Evolutionary conservation across 1,140 invertebrate species (phyloP).

Genomic region (Danaus melanippus): DNA sequence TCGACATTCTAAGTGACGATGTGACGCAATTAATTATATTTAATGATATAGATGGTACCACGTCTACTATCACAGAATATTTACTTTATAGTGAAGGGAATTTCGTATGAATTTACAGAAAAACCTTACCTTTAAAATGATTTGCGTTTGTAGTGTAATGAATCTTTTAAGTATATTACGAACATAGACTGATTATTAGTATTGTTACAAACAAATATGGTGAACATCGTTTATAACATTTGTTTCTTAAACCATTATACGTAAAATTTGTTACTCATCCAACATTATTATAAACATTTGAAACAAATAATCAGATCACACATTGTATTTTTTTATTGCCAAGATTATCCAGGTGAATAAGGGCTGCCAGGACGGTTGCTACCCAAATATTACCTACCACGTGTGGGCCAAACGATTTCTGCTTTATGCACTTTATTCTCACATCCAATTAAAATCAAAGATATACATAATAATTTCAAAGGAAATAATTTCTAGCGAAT

Average conservation of each 20-base stretch:
- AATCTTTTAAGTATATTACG: constrained; percentile 8
- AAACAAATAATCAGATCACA: constrained; percentile 25
- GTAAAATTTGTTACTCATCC: constrained; percentile 25
- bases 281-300: constrained; percentile 31
- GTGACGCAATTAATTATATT: constrained; percentile 36
- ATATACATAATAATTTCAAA: background rate
- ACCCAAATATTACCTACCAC: no score
- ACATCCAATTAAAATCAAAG: no score
- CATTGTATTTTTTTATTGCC: constrained; percentile 24
- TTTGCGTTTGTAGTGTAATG: constrained; percentile 22
- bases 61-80: constrained; percentile 71
- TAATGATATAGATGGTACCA: constrained; percentile 66
- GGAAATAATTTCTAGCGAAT: constrained; percentile 45
- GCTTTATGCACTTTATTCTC: no score
- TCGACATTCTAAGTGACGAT: constrained; percentile 36
- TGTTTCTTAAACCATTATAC: constrained; percentile 13
- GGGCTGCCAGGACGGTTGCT: constrained; percentile 31
- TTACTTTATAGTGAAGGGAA: constrained; percentile 54
- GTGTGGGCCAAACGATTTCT: no score
- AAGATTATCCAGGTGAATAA: constrained; percentile 11
- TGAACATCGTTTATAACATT: constrained; percentile 25
- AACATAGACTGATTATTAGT: constrained; percentile 16
- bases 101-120: constrained; percentile 36
- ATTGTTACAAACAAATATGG: constrained; percentile 21
- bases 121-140: constrained; percentile 20